Percentiles rank a stretch among this genome's conserved stretches.
Conservation (phyloP, 1,140 invertebrate genomes). For the Aphis craccivora region DNA sequence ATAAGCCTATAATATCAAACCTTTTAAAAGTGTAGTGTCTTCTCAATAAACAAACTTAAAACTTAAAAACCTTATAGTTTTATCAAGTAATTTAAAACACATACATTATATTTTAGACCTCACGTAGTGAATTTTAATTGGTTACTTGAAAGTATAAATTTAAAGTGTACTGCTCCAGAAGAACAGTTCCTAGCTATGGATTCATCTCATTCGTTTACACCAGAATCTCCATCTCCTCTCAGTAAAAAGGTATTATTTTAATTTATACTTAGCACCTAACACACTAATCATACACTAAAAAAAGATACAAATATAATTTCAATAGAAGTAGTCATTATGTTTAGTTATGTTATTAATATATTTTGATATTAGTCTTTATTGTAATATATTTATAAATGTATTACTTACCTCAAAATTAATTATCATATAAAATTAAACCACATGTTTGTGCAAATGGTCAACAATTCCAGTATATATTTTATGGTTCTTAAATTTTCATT, state of each 20-base stretch:
- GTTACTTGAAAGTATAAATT: constrained; percentile 76
- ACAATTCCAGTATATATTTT: background rate
- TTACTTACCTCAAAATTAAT: no score
- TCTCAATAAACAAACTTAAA: background rate
- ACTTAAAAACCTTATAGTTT: background rate
- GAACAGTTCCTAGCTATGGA: constrained; percentile 63
- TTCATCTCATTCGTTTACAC: constrained; percentile 58
- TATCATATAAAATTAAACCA: no score
- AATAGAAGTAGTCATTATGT: no score
- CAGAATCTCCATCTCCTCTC: constrained; percentile 69
- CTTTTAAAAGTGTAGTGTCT: background rate
- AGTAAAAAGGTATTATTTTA: constrained; percentile 67
- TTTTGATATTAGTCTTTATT: no score
- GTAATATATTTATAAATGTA: background rate
- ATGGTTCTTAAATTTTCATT: background rate
- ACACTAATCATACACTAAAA: background rate
- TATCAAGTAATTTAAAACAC: background rate
- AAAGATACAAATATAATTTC: background rate
- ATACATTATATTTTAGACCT: constrained; percentile 66
- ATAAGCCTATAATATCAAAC: background rate
- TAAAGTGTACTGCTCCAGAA: constrained; percentile 70
- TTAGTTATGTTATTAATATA: no score
- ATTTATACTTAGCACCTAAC: background rate
- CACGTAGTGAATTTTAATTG: constrained; percentile 75
- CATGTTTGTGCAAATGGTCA: background rate